A percentile compares a stretch with the other conserved stretches of the same genome.
Conservation (phyloP, 2,888 invertebrate genomes). For the Mythimna loreyi region DNA sequence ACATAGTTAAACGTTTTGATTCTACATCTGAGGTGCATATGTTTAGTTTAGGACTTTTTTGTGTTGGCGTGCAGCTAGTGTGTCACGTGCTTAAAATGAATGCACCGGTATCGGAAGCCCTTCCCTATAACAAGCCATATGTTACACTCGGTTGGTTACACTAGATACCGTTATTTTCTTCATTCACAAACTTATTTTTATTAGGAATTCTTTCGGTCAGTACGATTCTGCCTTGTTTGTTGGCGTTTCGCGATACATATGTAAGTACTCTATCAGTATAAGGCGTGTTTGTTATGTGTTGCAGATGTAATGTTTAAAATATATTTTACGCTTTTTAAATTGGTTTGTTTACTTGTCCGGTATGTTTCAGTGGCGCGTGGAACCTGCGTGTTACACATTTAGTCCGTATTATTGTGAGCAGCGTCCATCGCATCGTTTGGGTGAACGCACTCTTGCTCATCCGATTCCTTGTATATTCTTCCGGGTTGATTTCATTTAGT, state of each 20-base stretch:
- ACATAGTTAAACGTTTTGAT: background rate
- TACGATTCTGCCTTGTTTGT: background rate
- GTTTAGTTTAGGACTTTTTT: conserved; percentile 13
- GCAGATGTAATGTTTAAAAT: conserved; percentile 66
- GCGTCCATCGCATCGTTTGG: conserved; percentile 73
- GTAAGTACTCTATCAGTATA: conserved; percentile 8
- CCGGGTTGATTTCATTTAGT: conserved; percentile 74
- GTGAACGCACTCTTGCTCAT: conserved; percentile 83
- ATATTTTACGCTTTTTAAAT: conserved; percentile 74
- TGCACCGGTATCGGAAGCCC: conserved; percentile 48
- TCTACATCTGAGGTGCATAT: conserved; percentile 14
- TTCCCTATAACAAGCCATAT: conserved; percentile 41
- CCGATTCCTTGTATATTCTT: conserved; percentile 74
- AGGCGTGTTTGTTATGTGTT: conserved; percentile 37
- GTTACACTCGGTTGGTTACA: no score
- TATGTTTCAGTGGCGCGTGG: conserved; percentile 76
- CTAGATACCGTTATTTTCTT: conserved; percentile 4
- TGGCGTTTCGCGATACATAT: conserved; percentile 13
- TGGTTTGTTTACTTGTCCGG: conserved; percentile 79
- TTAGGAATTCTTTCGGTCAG: background rate
- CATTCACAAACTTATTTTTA: background rate
- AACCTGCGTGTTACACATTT: conserved; percentile 78
- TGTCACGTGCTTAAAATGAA: conserved; percentile 52
- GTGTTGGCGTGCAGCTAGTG: conserved; percentile 24
- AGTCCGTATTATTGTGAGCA: conserved; percentile 79